Conservation (phyloP, 2,113 vertebrate species). For the Abramis brama region DNA sequence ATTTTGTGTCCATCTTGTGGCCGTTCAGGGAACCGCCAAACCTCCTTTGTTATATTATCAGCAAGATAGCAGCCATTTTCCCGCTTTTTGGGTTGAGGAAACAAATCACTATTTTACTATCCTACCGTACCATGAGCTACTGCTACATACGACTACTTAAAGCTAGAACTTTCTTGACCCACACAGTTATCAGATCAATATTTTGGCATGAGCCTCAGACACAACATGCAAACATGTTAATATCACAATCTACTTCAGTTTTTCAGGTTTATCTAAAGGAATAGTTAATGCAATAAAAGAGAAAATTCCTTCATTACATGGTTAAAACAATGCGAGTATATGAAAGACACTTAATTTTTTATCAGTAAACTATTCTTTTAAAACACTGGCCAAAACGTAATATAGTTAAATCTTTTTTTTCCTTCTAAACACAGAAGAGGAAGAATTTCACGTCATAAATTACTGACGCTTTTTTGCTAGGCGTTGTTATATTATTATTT, state of each 20-base stretch:
- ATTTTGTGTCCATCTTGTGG: conserved; percentile 43
- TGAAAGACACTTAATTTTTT: background rate
- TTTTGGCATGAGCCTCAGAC: conserved; percentile 18
- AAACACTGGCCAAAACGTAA: background rate
- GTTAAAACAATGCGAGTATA: background rate
- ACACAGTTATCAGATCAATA: background rate
- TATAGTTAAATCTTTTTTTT: no score
- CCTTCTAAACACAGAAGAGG: background rate
- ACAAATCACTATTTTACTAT: conserved; percentile 1
- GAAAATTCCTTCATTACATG: background rate
- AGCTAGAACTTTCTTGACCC: background rate
- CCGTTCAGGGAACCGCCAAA: background rate
- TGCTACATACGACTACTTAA: background rate
- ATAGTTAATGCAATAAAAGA: background rate
- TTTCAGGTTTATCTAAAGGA: background rate
- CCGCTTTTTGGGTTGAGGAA: background rate
- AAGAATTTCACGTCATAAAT: background rate
- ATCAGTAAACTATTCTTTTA: background rate
- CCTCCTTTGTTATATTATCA: background rate
- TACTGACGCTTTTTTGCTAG: background rate
- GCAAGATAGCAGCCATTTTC: conserved; percentile 35
- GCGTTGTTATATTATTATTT: background rate
- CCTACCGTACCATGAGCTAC: conserved; percentile 3
- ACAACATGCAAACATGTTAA: background rate
- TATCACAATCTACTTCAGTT: background rate